Conservation (phyloP, 2,113 vertebrate species). For the Mastomys natalensis region DNA sequence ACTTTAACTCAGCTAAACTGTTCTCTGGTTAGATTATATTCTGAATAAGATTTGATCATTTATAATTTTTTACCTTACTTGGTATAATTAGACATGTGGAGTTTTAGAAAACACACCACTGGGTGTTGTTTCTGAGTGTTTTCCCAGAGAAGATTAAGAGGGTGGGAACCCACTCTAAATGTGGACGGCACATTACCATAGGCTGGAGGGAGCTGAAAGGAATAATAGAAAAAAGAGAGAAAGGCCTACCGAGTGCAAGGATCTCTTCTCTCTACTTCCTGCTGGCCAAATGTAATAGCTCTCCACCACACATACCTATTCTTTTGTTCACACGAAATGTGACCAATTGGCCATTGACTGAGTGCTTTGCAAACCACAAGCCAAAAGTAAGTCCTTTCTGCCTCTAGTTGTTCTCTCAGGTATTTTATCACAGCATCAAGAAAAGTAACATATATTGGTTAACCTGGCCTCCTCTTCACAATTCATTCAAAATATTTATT, state of each 20-base stretch:
- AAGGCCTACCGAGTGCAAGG: background rate
- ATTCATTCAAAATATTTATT: constrained; percentile 52
- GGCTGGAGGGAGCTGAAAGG: background rate
- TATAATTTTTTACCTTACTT: constrained; percentile 32
- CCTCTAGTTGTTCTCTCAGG: background rate
- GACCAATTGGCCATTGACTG: background rate
- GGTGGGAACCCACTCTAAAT: background rate
- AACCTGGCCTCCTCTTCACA: constrained; percentile 33
- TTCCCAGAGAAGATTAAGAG: background rate
- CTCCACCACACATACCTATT: background rate
- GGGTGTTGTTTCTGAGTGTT: background rate
- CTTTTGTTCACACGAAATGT: background rate
- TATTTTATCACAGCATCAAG: background rate
- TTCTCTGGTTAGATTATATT: constrained; percentile 44
- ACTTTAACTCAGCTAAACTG: constrained; percentile 16
- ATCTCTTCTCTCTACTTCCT: background rate
- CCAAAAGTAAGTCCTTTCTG: background rate
- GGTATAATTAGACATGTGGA: background rate
- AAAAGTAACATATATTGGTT: background rate
- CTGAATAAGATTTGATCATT: constrained; percentile 46
- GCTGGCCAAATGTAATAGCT: background rate
- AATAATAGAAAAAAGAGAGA: background rate
- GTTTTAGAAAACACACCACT: background rate
- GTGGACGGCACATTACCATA: no score
- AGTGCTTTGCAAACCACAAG: background rate